Percentiles rank a stretch among this genome's conserved stretches.
These are phyloP conservation scores for Alosa alosa DNA, from an alignment of 2,113 vertebrate genomes.

Conservation along the genomic window DNA sequence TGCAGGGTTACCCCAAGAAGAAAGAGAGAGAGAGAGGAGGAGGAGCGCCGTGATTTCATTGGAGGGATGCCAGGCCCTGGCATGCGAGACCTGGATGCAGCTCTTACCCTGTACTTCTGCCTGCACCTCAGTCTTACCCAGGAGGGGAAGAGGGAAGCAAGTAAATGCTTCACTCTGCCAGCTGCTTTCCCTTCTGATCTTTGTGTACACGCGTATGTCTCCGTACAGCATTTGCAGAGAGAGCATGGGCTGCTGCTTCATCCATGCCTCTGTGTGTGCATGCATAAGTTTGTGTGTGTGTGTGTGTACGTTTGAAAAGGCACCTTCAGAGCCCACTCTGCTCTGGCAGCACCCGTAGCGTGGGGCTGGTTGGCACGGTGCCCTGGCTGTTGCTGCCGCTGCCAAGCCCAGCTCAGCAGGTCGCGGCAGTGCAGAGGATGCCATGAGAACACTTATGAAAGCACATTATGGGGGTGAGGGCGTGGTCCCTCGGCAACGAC, in stretches of 20 bases:
- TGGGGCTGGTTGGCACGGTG: background rate
- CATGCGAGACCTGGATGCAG: background rate
- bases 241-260: background rate
- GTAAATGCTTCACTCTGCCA: background rate
- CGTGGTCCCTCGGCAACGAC: background rate
- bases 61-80: background rate
- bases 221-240: background rate
- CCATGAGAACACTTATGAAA: slow-evolving; percentile 12
- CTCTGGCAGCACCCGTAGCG: background rate
- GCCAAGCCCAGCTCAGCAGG: slow-evolving; percentile 12
- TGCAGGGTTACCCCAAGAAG: background rate
- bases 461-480: background rate
- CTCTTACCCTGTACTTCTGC: background rate
- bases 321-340: background rate
- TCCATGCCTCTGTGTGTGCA: background rate
- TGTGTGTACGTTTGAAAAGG: background rate
- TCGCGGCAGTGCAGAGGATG: background rate
- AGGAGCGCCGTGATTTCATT: background rate
- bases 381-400: background rate
- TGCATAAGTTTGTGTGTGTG: background rate
- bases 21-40: no score
- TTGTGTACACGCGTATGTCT: background rate
- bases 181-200: background rate
- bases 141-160: background rate
- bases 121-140: background rate